Base-by-base conservation (phyloP, 2,888 invertebrate species). In the Melanophora roralis region DNA sequence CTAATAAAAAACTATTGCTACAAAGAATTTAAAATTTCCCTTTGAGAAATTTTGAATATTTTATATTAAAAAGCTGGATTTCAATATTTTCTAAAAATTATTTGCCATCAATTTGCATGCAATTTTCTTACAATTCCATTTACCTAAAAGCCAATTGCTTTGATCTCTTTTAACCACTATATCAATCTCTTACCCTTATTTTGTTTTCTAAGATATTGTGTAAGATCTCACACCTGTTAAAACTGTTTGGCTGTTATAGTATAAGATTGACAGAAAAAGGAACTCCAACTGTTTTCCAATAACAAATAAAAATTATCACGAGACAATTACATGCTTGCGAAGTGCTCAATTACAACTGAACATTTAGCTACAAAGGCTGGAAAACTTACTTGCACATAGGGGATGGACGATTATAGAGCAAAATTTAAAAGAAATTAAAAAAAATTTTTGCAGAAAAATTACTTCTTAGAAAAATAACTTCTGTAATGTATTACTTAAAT, bases 261-360 rank as follows among this genome's bases (percentile, higher is more conserved):
- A 49, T n/a, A 40, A 21, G 38, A 38, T 14, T 45, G 23, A 19
- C 8, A 60, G 23, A 34, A 73, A 74, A 36, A 34, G 8, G 34
- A 40, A 47, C 68, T 69, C 69, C 57, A 72, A 27, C 73, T 76
- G 76, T 69, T 82, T 82, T 77, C 82, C 81, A 82, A 82, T 80
- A 78, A 78, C 74, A 78, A 82, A 82, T 76, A 80, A 73, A 80
- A 84, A 83, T 83, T 83, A 84, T 84, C 83, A 83, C 82, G 80
- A 82, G 82, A 84, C 82, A 84, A 84, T 84, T 83, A 83, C 84
- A 84, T 83, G 84, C 81, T 82, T 83, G 83, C 72, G 77, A 80
- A 81, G 78, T 77, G 74, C 78, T 82, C 75, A 73, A 81, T 76
- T 81, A 78, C 78, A 74, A 72, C 75, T 43, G 49, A 49, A 27